Base-by-base conservation (phyloP, 1,140 invertebrate genomes). In the Heliconius hermathena region DNA sequence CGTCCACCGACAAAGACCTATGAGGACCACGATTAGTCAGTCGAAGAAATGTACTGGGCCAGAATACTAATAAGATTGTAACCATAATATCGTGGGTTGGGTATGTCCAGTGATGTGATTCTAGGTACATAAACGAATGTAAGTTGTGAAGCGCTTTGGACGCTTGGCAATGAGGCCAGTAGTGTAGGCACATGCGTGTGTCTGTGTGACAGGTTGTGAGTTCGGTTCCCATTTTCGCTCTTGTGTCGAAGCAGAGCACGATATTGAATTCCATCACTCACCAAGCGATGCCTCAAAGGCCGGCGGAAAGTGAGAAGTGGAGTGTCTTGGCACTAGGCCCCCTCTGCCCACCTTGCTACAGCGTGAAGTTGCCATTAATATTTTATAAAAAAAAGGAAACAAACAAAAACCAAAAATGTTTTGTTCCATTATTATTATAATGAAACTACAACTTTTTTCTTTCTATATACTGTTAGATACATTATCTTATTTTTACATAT, bases 11-110 rank as follows among this genome's bases (percentile, higher is more conserved):
- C 81, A 84, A 80, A 79, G 80, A 76, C 36, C 73, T 38, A 66
- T 75, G 74, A 81, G 77, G 77, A 52, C 57, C 77, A 83, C 80
- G 76, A 81, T 81, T 81, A 81, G 80, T 84, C 78, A 84, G 80
- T 84, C 83, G 80, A 75, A 77, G 73, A 77, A 74, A 57, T 74
- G 78, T 77, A 84, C 70, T 38, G 66, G 60, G 60, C 57, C 54
- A 41, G 84, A 78, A 85, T 85, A 86, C 73, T 83, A 77, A 85
- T 85, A 77, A 82, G 76, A 72, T 77, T 73, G 72, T 73, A 76
- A 76, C 60, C 66, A 29, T 75, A 46, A 74, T 22, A 70, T 71
- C 57, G 22, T 66, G n/a, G 20, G 49, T 57, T 41, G 18, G 36
- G n/a, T 57, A 49, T 66, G 52, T 75, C 29, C 38, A 81, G 80